Evolutionary conservation across 2,797 vertebrate species (phyloP).

Genomic region (Pangasius mekongensis): DNA sequence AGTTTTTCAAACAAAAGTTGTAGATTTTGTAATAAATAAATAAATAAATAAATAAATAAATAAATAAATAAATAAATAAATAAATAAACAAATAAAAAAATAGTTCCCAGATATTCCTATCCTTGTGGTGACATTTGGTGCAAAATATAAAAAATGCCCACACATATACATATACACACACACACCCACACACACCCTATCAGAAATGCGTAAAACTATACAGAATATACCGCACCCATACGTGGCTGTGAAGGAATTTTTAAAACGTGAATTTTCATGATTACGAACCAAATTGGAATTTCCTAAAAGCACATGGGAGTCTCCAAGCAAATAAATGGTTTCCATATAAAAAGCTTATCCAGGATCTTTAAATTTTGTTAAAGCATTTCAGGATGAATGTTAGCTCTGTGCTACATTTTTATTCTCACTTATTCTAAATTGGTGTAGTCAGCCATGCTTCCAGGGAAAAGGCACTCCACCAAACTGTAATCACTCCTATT

Average conservation of each 20-base stretch:
- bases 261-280: not conserved
- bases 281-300: not conserved
- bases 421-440: constrained; percentile 7
- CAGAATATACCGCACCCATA: not conserved
- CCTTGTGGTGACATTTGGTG: not conserved
- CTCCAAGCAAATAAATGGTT: constrained; percentile 18
- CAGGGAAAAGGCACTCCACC: constrained; percentile 15
- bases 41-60: too few relatives aligned
- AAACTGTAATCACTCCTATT: constrained; percentile 25
- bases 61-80: too few relatives aligned
- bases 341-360: constrained; percentile 4
- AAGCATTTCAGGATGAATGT: constrained; percentile 19
- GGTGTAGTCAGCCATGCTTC: not conserved
- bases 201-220: not conserved
- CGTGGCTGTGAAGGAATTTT: not conserved
- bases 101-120: not conserved
- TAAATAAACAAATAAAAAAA: too few relatives aligned
- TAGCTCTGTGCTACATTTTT: constrained; percentile 13
- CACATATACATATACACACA: not conserved
- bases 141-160: not conserved
- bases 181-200: not conserved
- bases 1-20: not conserved
- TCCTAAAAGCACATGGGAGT: not conserved
- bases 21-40: not conserved
- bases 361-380: not conserved